A percentile compares a stretch with the other conserved stretches of the same genome.
phyloP scores from a whole-genome alignment of 2,888 invertebrate genomes.

The Ectemnius cavifrons region DNA sequence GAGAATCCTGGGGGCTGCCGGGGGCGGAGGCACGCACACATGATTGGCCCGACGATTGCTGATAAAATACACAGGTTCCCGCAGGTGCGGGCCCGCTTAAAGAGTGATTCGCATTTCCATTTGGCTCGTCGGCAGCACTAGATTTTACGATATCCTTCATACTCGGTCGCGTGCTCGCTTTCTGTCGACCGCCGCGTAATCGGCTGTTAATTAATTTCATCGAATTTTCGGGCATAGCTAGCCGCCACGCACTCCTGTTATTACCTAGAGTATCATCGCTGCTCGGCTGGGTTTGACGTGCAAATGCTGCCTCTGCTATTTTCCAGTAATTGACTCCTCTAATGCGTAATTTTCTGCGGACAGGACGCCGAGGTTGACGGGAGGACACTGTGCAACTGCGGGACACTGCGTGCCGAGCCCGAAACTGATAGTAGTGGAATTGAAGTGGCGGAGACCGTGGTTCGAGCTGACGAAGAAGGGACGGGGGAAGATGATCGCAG shows the following conservation, averaged over 20 bases:
- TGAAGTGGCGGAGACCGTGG: neutral
- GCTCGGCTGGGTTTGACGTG: too few relatives aligned
- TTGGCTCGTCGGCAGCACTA: conserved; percentile 15
- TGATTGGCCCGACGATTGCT: conserved; percentile 49
- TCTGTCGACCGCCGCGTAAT: conserved; percentile 24
- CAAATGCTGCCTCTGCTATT: too few relatives aligned
- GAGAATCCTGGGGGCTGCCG: too few relatives aligned
- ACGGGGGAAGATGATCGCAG: neutral
- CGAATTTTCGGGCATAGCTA: conserved; percentile 20
- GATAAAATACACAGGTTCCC: conserved; percentile 51
- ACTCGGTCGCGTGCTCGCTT: conserved; percentile 8
- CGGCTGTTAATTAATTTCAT: conserved; percentile 42
- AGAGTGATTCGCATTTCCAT: conserved; percentile 48
- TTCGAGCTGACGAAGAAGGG: neutral
- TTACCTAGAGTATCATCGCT: neutral
- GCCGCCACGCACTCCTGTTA: conserved; percentile 3
- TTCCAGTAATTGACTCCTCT: too few relatives aligned
- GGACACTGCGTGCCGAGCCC: neutral
- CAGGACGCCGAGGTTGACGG: neutral
- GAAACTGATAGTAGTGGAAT: neutral
- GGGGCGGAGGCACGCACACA: conserved; percentile 13
- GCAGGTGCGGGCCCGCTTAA: conserved; percentile 50
- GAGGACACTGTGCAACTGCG: neutral
- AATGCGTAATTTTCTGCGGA: neutral
- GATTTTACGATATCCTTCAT: conserved; percentile 41